A percentile compares a stretch with the other conserved stretches of the same genome.
Conservation (phyloP, 2,888 invertebrate species). For the Latrodectus hesperus region DNA sequence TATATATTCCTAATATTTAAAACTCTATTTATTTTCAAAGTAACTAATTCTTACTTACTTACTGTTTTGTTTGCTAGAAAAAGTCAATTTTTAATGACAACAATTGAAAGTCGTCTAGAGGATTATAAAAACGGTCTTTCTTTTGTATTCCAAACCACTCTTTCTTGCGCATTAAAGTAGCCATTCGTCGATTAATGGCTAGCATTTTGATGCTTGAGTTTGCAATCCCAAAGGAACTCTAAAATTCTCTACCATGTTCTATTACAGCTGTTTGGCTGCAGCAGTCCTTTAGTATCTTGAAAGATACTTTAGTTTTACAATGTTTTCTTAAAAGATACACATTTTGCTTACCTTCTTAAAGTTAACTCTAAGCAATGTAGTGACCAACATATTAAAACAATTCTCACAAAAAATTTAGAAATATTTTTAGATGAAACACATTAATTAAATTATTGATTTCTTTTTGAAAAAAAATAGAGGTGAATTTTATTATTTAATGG, state of each 20-base stretch:
- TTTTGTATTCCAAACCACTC: constrained; percentile 62
- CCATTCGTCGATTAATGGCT: constrained; percentile 62
- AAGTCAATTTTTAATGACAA: constrained; percentile 53
- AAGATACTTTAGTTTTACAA: constrained; percentile 6
- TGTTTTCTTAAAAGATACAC: constrained; percentile 5
- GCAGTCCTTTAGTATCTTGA: constrained; percentile 20
- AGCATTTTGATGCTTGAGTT: constrained; percentile 63
- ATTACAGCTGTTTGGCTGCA: constrained; percentile 54
- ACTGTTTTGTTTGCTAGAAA: constrained; percentile 6
- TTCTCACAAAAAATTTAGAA: no score
- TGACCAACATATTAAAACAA: neutral
- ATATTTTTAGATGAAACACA: no score
- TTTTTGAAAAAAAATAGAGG: no score
- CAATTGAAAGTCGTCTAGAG: constrained; percentile 31
- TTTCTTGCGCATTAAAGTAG: constrained; percentile 56
- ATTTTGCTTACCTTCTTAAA: neutral
- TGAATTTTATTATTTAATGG: no score
- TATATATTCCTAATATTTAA: neutral
- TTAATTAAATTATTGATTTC: no score
- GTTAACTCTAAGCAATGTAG: neutral
- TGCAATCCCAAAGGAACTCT: constrained; percentile 56
- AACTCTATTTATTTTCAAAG: neutral
- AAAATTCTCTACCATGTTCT: constrained; percentile 64
- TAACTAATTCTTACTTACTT: neutral
- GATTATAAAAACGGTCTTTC: constrained; percentile 52